Evolutionary conservation across 2,113 vertebrate species (phyloP).

Genomic region (Sylvia atricapilla): DNA sequence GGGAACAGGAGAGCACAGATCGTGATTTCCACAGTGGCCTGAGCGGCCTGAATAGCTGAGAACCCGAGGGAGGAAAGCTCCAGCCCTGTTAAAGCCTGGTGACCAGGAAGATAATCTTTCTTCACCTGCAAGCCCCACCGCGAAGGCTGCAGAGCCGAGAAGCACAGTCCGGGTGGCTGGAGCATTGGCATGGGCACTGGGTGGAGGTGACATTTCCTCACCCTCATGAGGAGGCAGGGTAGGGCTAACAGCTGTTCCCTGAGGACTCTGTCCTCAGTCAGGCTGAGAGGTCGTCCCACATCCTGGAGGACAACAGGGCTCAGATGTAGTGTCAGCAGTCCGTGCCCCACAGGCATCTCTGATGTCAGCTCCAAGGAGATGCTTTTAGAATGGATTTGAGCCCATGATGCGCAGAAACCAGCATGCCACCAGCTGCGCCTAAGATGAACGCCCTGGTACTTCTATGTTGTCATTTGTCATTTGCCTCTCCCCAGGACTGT

Average conservation of each 20-base stretch:
- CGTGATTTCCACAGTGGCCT: not conserved
- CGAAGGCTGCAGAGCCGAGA: not conserved
- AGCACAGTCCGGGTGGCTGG: not conserved
- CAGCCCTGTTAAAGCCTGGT: not conserved
- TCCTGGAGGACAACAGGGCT: not conserved
- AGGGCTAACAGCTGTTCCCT: not conserved
- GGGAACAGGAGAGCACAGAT: not conserved
- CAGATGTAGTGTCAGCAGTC: not conserved
- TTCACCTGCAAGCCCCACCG: not conserved
- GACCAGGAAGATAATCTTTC: not conserved
- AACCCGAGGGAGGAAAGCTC: not conserved
- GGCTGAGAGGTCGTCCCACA: not conserved
- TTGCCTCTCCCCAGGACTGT: not conserved
- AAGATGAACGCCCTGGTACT: not conserved
- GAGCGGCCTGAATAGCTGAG: not conserved
- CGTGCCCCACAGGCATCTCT: not conserved
- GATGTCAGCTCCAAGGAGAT: not conserved
- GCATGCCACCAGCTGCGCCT: not conserved
- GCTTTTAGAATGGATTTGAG: not conserved
- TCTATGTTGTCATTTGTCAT: not conserved
- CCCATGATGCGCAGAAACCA: accelerated
- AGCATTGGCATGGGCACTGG: not conserved
- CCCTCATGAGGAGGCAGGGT: not conserved
- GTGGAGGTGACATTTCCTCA: not conserved
- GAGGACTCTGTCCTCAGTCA: not conserved